Evolutionary conservation across 2,113 vertebrate genomes (phyloP).

Genomic region (Baryphthengus martii): DNA sequence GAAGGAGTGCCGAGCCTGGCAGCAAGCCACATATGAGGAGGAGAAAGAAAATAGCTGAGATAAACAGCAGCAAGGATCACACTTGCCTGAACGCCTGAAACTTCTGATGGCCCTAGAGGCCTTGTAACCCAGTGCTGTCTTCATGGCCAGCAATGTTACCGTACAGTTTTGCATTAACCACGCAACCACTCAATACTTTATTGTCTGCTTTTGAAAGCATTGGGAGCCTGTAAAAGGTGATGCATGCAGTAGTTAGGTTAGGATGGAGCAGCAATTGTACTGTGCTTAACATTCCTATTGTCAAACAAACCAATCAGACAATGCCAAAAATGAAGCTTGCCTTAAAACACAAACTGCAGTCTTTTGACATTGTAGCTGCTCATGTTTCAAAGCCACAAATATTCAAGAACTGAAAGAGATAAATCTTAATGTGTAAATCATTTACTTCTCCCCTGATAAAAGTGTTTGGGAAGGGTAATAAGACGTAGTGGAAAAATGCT

Average conservation of each 20-base stretch:
- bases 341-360: not conserved
- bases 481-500: not conserved
- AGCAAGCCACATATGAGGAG: not conserved
- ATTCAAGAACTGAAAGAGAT: not conserved
- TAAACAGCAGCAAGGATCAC: not conserved
- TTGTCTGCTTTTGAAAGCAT: not conserved
- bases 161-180: not conserved
- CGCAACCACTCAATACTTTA: not conserved
- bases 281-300: not conserved
- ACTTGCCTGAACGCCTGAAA: not conserved
- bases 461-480: not conserved
- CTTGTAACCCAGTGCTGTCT: not conserved
- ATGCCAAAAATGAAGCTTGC: not conserved
- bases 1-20: not conserved
- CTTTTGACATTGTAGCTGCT: not conserved
- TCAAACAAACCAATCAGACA: not conserved
- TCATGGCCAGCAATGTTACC: not conserved
- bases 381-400: not conserved
- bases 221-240: not conserved
- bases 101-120: not conserved
- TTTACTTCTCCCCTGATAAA: not conserved
- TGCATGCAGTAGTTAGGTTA: not conserved
- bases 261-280: not conserved
- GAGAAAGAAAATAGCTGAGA: not conserved
- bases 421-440: not conserved